Conservation (phyloP, 2,797 vertebrate species). For the Petrocephalus schoutedeni region DNA sequence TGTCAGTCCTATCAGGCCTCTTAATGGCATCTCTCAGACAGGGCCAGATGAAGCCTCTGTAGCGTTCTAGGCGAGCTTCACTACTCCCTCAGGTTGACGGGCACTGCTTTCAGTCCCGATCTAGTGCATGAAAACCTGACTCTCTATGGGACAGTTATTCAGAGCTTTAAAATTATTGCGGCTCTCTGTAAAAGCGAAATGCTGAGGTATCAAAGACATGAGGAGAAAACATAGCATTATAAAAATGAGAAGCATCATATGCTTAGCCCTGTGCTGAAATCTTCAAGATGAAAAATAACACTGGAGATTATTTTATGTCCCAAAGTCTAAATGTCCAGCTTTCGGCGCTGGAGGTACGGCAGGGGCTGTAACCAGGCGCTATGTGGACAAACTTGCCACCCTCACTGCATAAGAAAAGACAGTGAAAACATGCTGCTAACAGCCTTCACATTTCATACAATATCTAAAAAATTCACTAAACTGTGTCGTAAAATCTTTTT, state of each 20-base stretch:
- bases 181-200: not conserved
- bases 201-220: too few species aligned
- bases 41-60: not conserved
- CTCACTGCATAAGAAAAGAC: not conserved
- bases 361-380: not conserved
- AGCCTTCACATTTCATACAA: not conserved
- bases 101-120: conserved; percentile 13
- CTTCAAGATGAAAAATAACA: too few species aligned
- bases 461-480: not conserved
- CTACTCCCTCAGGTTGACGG: not conserved
- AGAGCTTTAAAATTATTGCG: not conserved
- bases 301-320: not conserved
- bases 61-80: not conserved
- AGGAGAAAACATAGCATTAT: not conserved
- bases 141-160: not conserved
- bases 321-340: not conserved
- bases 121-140: not conserved
- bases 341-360: not conserved
- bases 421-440: not conserved
- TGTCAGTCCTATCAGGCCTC: conserved; percentile 33
- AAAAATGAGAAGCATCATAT: not conserved
- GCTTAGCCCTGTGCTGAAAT: too few species aligned
- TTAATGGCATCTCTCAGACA: conserved; percentile 14
- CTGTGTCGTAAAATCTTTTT: not conserved
- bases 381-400: not conserved